Evolutionary conservation across 2,888 invertebrate genomes (phyloP).

Genomic region (Rosalia funebris): DNA sequence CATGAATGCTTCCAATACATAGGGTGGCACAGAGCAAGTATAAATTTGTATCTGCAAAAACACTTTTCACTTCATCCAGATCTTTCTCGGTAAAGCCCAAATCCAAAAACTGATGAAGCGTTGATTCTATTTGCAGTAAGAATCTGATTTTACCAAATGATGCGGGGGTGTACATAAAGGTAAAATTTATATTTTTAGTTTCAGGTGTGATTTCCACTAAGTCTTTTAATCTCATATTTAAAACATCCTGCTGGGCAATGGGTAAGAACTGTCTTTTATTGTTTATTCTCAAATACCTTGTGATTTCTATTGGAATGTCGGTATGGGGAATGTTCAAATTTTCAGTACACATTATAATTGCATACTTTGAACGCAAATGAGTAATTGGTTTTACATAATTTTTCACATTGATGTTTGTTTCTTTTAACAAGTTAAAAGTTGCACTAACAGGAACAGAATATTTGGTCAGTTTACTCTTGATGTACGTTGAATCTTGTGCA

Average conservation of each 20-base stretch:
- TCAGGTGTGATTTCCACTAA: conserved; percentile 74
- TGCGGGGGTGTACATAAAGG: conserved; percentile 78
- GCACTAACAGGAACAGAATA: conserved; percentile 80
- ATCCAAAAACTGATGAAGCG: conserved; percentile 75
- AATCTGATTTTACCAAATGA: conserved; percentile 83
- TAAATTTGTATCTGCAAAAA: conserved; percentile 95
- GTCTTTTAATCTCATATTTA: conserved; percentile 82
- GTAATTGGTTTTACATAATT: conserved; percentile 69
- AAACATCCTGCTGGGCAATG: conserved; percentile 82
- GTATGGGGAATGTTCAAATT: conserved; percentile 56
- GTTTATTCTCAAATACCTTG: conserved; percentile 67
- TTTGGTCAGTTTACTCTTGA: conserved; percentile 76
- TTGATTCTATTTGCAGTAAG: conserved; percentile 79
- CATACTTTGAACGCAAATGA: conserved; percentile 79
- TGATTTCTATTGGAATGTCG: conserved; percentile 56
- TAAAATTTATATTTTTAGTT: conserved; percentile 72
- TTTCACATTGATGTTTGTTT: conserved; percentile 53
- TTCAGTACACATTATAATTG: conserved; percentile 83
- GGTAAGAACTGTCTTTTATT: conserved; percentile 78
- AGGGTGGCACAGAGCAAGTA: conserved; percentile 91
- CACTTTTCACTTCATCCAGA: conserved; percentile 94
- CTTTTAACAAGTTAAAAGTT: conserved; percentile 76
- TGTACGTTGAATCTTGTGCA: conserved; percentile 70
- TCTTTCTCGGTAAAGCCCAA: conserved; percentile 93
- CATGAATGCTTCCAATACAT: conserved; percentile 91